Evolutionary conservation across 2,113 vertebrate genomes (phyloP).

Genomic region (Parotia lawesii): DNA sequence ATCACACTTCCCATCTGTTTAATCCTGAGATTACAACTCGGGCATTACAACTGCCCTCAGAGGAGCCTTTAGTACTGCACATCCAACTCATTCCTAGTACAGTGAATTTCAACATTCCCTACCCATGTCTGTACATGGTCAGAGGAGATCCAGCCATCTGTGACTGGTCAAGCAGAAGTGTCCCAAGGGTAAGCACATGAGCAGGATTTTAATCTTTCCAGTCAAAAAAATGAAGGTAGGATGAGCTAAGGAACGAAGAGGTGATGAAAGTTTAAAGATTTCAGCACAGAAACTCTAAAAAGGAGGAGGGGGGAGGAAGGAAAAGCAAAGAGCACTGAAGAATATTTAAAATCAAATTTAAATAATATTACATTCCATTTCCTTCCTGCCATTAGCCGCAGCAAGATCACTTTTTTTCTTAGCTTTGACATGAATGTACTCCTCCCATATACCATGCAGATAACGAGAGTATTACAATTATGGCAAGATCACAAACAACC

Average conservation of each 20-base stretch:
- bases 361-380: background rate
- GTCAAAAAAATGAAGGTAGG: background rate
- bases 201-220: background rate
- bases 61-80: background rate
- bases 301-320: background rate
- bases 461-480: background rate
- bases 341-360: background rate
- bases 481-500: background rate
- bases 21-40: background rate
- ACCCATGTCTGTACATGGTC: background rate
- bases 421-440: background rate
- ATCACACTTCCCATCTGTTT: background rate
- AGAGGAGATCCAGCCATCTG: background rate
- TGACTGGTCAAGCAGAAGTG: background rate
- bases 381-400: background rate
- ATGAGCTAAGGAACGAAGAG: background rate
- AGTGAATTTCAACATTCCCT: background rate
- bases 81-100: background rate
- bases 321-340: background rate
- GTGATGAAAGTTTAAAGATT: background rate
- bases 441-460: background rate
- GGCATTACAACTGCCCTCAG: background rate
- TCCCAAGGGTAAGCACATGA: background rate
- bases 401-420: background rate
- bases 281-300: background rate